Percentiles rank a stretch among this genome's conserved stretches.
Evolutionary conservation across 2,888 invertebrate species (phyloP).

Genomic region (Eupithecia abbreviata): DNA sequence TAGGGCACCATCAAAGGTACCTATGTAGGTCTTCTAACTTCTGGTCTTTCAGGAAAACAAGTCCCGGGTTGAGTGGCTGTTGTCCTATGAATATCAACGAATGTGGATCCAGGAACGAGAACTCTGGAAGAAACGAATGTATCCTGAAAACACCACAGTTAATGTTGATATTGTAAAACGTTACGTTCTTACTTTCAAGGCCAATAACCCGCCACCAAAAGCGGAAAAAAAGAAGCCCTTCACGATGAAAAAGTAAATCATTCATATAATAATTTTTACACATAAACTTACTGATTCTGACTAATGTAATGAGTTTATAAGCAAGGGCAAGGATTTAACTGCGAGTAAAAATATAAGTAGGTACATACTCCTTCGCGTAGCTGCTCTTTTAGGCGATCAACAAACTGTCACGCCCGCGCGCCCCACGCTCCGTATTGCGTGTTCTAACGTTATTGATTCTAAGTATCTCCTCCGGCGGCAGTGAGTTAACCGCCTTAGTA

Average conservation of each 20-base stretch:
- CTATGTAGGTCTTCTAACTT: not conserved
- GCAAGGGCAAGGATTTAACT: not conserved
- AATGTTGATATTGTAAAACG: conserved; percentile 76
- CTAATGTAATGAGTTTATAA: not conserved
- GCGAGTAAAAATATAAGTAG: not conserved
- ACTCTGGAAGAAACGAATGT: conserved; percentile 81
- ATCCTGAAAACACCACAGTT: conserved; percentile 73
- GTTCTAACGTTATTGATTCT: no score
- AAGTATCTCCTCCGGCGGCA: no score
- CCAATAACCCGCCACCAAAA: conserved; percentile 70
- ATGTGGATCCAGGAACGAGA: conserved; percentile 84
- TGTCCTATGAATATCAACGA: conserved; percentile 83
- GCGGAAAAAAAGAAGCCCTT: conserved; percentile 77
- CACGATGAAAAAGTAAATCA: conserved; percentile 74
- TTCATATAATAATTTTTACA: no score
- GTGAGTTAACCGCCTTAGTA: not conserved
- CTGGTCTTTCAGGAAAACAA: conserved; percentile 65
- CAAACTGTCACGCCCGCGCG: no score
- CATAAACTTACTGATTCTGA: not conserved
- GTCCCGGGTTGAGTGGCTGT: conserved; percentile 73
- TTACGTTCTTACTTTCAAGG: conserved; percentile 77
- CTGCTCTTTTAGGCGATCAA: no score
- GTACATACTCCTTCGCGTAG: conserved; percentile 29
- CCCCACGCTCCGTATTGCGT: no score
- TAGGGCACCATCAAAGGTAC: no score